Evolutionary conservation across 2,888 invertebrate genomes (phyloP), one percentile per base, ranked within the genome.

Genomic region (Atrina japonica): DNA sequence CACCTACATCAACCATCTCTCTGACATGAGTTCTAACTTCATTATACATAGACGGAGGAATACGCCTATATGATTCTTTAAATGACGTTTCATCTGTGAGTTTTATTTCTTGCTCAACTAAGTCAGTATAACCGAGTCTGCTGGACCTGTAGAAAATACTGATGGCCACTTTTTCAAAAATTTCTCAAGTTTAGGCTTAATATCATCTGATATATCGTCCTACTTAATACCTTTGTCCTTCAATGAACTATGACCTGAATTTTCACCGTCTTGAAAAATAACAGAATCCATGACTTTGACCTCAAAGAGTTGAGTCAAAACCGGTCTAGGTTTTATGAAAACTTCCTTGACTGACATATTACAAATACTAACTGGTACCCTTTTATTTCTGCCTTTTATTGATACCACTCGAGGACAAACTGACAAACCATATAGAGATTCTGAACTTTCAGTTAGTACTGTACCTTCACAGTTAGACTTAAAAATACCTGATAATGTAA

Each of bases 331-430:
- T 40, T 40, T 67, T 29, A 68, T 52, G 35, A 43, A 27, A 6
- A 67, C 18, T 52, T 56, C 29, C 53, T 72, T 72, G 1, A 59
- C 64, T 25, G 72, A 53, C 21, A 68, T 60, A 49, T 71, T 66
- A 27, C 66, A 71, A 40, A 71, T 49, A 23, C 40, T 53, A 27
- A 66, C 63, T 30, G 43, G 55, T 3, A 71, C 41, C 43, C 47
- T 66, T 3, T 21, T 43, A 43, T 21, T 41, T 23, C 14, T 29
- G 16, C 60, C 23, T 14, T 2, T 30, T 3, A 50, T 1, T 18
- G 60, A 41, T 3, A 61, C 25, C 3, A 67, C 52, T 30, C 61
- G 41, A 18, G 67, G 52, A 45, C 60, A 61, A 41, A 67, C 67
- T 14, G 47, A 50, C 1, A 41, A 60, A 3, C 25, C 25, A 11